Conservation (phyloP, 2,888 invertebrate species). For the Zele albiditarsus region DNA sequence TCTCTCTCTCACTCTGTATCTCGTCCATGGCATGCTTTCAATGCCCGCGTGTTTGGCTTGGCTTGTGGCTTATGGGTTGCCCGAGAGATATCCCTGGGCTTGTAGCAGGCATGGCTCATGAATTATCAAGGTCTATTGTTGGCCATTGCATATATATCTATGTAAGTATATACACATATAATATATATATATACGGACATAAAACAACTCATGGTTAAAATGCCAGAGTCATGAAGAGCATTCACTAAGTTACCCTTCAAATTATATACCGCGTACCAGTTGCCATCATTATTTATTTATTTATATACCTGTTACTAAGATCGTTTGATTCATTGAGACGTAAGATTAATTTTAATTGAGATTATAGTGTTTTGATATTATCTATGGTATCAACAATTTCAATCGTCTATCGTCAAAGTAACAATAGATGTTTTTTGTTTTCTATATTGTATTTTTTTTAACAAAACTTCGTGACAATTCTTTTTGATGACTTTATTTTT, state of each 20-base stretch:
- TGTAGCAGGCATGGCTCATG: slow-evolving; percentile 57
- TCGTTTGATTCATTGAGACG: too few relatives aligned
- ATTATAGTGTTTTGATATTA: too few relatives aligned
- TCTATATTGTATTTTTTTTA: too few relatives aligned
- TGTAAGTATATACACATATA: neutral
- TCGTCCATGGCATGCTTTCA: neutral
- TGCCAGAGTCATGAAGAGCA: neutral
- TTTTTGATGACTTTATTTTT: too few relatives aligned
- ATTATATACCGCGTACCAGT: neutral
- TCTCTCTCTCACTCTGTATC: slow-evolving; percentile 7
- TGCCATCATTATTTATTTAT: neutral
- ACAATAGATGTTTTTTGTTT: too few relatives aligned
- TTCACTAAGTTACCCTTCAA: neutral
- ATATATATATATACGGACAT: neutral
- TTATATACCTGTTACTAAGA: neutral
- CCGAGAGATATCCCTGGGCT: slow-evolving; percentile 54
- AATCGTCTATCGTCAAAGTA: too few relatives aligned
- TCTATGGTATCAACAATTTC: too few relatives aligned
- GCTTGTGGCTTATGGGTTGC: slow-evolving; percentile 56
- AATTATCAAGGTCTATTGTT: slow-evolving; percentile 68
- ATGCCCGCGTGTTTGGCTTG: slow-evolving; percentile 22
- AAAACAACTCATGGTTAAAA: neutral
- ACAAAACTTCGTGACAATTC: too few relatives aligned
- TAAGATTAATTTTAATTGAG: too few relatives aligned
- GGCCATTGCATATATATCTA: slow-evolving; percentile 19